Conservation (phyloP, 2,888 invertebrate species). For the Drosophila incognita region DNA sequence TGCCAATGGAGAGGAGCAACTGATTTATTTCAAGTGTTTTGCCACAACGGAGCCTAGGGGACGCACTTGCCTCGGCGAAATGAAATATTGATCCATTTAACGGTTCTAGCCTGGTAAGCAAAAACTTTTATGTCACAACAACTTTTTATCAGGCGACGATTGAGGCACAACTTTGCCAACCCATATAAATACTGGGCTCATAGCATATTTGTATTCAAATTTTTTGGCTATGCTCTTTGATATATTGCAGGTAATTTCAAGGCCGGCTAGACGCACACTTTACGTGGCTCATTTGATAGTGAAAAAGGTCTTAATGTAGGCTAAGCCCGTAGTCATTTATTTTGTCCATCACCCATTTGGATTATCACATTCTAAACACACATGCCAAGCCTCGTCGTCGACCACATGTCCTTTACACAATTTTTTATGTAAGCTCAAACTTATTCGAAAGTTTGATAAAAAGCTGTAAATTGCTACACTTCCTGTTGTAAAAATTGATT, state of each 20-base stretch:
- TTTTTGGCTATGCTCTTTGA: conserved; percentile 37
- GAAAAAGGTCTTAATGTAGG: conserved; percentile 40
- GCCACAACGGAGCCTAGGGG: conserved; percentile 28
- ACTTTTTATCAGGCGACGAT: conserved; percentile 28
- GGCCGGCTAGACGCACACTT: conserved; percentile 54
- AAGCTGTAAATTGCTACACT: conserved; percentile 37
- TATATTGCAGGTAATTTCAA: conserved; percentile 45
- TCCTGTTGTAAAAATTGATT: conserved; percentile 36
- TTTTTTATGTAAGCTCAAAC: conserved; percentile 31
- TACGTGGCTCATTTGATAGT: conserved; percentile 51
- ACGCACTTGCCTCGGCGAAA: conserved; percentile 19
- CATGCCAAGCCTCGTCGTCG: neutral
- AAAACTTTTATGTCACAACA: conserved; percentile 29
- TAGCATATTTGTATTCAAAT: conserved; percentile 24
- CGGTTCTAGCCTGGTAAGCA: conserved; percentile 25
- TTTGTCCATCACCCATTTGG: conserved; percentile 27
- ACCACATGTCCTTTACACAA: conserved; percentile 18
- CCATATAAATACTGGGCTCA: conserved; percentile 45
- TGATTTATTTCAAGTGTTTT: conserved; percentile 70
- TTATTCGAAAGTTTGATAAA: conserved; percentile 27
- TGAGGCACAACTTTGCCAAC: conserved; percentile 44
- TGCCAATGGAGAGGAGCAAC: conserved; percentile 2
- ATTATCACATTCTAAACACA: conserved; percentile 28
- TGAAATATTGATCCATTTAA: conserved; percentile 75
- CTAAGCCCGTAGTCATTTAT: conserved; percentile 41